Evolutionary conservation across 2,888 invertebrate genomes (phyloP).

Genomic region (Linnaemya tessellans): DNA sequence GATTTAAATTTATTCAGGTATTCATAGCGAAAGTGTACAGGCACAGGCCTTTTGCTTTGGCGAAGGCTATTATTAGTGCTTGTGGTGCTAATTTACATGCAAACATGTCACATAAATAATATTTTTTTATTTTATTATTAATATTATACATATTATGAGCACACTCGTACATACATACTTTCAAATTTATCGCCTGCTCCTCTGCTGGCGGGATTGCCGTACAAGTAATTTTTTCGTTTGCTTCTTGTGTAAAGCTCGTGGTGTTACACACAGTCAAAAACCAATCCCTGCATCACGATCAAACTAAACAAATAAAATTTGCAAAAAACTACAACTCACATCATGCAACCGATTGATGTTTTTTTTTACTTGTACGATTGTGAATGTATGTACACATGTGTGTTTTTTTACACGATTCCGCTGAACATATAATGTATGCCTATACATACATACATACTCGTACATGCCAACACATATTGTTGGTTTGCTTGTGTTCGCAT

Average conservation of each 20-base stretch:
- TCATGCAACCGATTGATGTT: neutral
- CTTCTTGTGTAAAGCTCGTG: constrained; percentile 35
- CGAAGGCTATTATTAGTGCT: neutral
- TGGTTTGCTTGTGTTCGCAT: constrained; percentile 20
- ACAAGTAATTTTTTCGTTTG: constrained; percentile 26
- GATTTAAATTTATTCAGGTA: neutral
- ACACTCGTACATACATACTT: neutral
- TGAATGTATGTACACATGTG: neutral
- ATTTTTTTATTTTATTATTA: neutral
- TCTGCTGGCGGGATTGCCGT: constrained; percentile 29
- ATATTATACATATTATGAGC: neutral
- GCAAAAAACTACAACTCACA: constrained; percentile 4
- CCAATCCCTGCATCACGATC: constrained; percentile 61
- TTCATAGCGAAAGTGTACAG: neutral
- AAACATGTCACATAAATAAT: neutral
- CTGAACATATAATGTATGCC: neutral
- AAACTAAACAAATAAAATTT: constrained; percentile 40
- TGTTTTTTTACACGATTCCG: constrained; percentile 1
- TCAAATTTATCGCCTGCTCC: neutral
- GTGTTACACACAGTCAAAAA: constrained; percentile 52
- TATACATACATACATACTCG: neutral
- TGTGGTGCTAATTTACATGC: neutral
- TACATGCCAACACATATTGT: neutral
- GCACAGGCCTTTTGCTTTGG: neutral
- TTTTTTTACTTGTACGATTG: neutral